A percentile compares a stretch with the other conserved stretches of the same genome.
Conservation (phyloP, 2,113 vertebrate species). For the Climacteris rufus region DNA sequence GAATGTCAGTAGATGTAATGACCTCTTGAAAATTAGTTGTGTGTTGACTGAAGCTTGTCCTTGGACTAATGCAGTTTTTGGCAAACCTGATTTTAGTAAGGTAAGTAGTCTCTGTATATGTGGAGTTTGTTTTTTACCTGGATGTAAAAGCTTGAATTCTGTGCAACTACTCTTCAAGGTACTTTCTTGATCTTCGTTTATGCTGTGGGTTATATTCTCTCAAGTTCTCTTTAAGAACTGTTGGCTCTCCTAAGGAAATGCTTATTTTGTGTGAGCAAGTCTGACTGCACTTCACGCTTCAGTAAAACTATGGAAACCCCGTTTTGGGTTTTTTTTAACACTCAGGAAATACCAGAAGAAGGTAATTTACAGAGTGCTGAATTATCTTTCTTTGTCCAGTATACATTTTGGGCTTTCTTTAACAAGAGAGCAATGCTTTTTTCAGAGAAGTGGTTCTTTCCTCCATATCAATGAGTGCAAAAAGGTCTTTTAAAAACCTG, state of each 20-base stretch:
- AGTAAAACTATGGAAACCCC: background rate
- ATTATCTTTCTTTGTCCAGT: background rate
- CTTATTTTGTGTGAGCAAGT: background rate
- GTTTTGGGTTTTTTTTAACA: background rate
- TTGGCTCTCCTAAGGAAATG: background rate
- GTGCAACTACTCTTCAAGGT: background rate
- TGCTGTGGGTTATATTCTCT: background rate
- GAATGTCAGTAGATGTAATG: conserved; percentile 49
- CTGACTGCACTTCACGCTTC: background rate
- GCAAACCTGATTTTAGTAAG: conserved; percentile 65
- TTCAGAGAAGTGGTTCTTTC: background rate
- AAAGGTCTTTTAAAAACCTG: background rate
- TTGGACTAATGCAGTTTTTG: conserved; percentile 61
- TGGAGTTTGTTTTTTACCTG: background rate
- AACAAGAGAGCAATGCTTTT: background rate
- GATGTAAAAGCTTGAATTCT: background rate
- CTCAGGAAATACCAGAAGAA: background rate
- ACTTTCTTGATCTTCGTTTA: background rate
- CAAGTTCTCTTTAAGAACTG: background rate
- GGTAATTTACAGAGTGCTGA: background rate
- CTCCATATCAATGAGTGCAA: background rate
- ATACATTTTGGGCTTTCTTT: background rate
- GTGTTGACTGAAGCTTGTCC: conserved; percentile 66
- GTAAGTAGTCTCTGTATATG: background rate
- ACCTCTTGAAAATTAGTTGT: conserved; percentile 58